Conservation (phyloP, 2,797 vertebrate species). For the Molossus molossus region DNA sequence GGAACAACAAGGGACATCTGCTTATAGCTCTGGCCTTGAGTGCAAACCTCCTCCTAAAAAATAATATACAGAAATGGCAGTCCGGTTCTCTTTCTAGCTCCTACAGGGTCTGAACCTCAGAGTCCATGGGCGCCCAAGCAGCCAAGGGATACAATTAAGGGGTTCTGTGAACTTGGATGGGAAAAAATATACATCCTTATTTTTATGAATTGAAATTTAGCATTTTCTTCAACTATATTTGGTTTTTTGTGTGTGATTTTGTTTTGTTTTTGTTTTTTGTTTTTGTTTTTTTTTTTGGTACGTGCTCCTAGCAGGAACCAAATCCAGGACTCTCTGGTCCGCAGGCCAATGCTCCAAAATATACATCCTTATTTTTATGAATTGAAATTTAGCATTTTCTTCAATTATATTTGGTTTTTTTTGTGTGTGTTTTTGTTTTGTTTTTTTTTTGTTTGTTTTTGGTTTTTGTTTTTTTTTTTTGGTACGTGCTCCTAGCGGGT, state of each 20-base stretch:
- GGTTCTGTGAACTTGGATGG: background rate
- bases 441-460: too few relatives aligned
- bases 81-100: background rate
- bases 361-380: constrained; percentile 21
- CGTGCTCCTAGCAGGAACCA: too few relatives aligned
- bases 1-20: background rate
- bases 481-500: too few relatives aligned
- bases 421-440: too few relatives aligned
- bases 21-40: background rate
- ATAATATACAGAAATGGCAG: background rate
- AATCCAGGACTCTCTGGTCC: too few relatives aligned
- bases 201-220: constrained; percentile 35
- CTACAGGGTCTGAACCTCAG: background rate
- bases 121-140: background rate
- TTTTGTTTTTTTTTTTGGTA: too few relatives aligned
- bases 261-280: too few relatives aligned
- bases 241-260: too few relatives aligned
- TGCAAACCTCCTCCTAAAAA: constrained; percentile 40
- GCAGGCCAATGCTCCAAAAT: background rate
- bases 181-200: constrained; percentile 1
- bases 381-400: constrained; percentile 11
- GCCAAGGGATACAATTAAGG: background rate
- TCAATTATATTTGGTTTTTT: background rate
- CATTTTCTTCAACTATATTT: constrained; percentile 3
- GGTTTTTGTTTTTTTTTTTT: too few relatives aligned